Conservation (phyloP, 1,140 invertebrate genomes). For the Zaprionus davidi region DNA sequence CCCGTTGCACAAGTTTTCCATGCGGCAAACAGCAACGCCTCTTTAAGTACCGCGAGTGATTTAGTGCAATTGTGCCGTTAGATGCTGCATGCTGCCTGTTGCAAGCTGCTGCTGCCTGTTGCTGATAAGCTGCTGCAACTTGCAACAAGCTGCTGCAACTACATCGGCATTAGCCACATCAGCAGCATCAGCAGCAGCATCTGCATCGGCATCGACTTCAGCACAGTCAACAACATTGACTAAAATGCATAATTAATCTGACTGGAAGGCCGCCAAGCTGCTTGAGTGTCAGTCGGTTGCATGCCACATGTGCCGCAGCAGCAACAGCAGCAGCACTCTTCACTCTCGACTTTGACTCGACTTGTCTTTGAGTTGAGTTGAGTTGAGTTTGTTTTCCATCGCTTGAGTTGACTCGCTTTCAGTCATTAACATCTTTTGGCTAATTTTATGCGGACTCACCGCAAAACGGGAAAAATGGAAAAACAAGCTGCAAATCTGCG, state of each 20-base stretch:
- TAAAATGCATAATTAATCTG: constrained; percentile 81
- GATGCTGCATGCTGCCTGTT: constrained; percentile 16
- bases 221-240: constrained; percentile 51
- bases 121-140: constrained; percentile 60
- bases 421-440: constrained; percentile 76
- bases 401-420: constrained; percentile 54
- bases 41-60: constrained; percentile 80
- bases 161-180: constrained; percentile 11
- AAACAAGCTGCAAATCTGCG: constrained; percentile 18
- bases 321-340: constrained; percentile 11
- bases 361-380: constrained; percentile 40
- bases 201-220: constrained; percentile 22
- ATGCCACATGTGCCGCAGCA: constrained; percentile 52
- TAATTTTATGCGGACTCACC: constrained; percentile 69
- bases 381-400: constrained; percentile 27
- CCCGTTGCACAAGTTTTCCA: constrained; percentile 72
- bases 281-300: constrained; percentile 44
- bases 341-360: neutral
- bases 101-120: constrained; percentile 17
- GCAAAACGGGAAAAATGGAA: neutral
- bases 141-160: constrained; percentile 35
- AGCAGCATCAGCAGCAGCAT: constrained; percentile 25
- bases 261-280: constrained; percentile 18
- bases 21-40: constrained; percentile 62
- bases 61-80: constrained; percentile 77